Evolutionary conservation across 2,797 vertebrate species (phyloP).

Genomic region (Argyrosomus regius): DNA sequence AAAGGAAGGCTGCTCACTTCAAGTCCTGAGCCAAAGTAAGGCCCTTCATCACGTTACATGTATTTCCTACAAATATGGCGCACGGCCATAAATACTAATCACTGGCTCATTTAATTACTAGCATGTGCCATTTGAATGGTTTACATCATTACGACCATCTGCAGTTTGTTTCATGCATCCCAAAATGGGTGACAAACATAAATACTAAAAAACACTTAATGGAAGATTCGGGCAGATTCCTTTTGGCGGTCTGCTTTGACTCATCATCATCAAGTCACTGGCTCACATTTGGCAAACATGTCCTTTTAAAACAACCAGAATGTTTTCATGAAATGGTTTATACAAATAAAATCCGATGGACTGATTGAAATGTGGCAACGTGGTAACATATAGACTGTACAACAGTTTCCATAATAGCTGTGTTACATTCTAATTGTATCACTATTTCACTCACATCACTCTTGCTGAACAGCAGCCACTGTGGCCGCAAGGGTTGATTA

Average conservation of each 20-base stretch:
- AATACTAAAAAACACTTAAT: slow-evolving; percentile 23
- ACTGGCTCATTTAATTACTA: slow-evolving; percentile 68
- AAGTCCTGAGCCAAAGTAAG: slow-evolving; percentile 7
- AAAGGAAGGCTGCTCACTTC: slow-evolving; percentile 19
- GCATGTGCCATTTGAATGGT: slow-evolving; percentile 57
- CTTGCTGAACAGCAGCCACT: not conserved
- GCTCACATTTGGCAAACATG: slow-evolving; percentile 13
- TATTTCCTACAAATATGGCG: slow-evolving; percentile 41
- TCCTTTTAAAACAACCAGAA: not conserved
- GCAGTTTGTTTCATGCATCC: slow-evolving; percentile 41
- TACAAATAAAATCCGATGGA: no score
- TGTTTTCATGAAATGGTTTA: no score
- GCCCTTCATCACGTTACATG: slow-evolving; percentile 35
- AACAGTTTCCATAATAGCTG: not conserved
- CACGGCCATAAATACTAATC: slow-evolving; percentile 54
- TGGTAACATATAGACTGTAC: no score
- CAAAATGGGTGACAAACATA: slow-evolving; percentile 33
- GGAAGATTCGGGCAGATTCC: slow-evolving; percentile 17
- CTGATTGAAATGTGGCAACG: no score
- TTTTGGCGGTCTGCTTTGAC: slow-evolving; percentile 3
- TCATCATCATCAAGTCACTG: slow-evolving; percentile 3
- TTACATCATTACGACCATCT: slow-evolving; percentile 61
- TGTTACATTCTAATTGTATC: not conserved
- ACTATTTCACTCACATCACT: not conserved
- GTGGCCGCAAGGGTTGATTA: not conserved